Evolutionary conservation across 2,888 invertebrate species (phyloP).

Genomic region (Epinotia brunnichana): DNA sequence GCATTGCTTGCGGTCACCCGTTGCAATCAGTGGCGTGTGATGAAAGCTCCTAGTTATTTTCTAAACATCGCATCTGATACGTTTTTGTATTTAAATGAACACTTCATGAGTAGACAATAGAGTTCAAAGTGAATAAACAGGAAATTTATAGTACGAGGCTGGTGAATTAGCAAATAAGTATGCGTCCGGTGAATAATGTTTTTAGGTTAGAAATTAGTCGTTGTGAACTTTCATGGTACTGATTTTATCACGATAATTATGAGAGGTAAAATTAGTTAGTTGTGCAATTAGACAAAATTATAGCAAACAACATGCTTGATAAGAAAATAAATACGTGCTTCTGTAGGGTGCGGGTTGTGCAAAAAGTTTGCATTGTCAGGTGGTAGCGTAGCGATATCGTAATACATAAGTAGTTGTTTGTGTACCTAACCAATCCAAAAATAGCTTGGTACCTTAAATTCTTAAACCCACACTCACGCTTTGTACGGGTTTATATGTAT

Average conservation of each 20-base stretch:
- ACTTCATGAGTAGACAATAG: background rate
- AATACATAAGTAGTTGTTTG: too few species aligned
- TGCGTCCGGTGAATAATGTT: conserved; percentile 32
- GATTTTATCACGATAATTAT: conserved; percentile 37
- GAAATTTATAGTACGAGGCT: background rate
- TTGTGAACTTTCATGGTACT: conserved; percentile 29
- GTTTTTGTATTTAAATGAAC: background rate
- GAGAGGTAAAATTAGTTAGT: conserved; percentile 9
- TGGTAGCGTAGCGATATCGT: background rate
- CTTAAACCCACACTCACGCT: too few species aligned
- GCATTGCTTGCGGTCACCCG: conserved; percentile 26
- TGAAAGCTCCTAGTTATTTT: conserved; percentile 2
- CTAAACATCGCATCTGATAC: background rate
- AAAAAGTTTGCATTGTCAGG: background rate
- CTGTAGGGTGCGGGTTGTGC: background rate
- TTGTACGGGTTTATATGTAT: too few species aligned
- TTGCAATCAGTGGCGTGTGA: conserved; percentile 30
- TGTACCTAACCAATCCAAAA: too few species aligned
- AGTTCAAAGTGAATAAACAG: background rate
- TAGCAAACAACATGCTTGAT: background rate
- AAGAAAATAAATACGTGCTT: background rate
- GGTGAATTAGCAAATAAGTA: background rate
- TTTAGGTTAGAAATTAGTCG: conserved; percentile 7
- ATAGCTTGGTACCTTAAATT: too few species aligned
- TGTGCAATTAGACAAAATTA: conserved; percentile 15